Percentiles rank a stretch among this genome's conserved stretches.
These are phyloP conservation scores for Scaptomyza tumidula DNA, from an alignment of 2,888 invertebrate genomes.

Conservation along the genomic window DNA sequence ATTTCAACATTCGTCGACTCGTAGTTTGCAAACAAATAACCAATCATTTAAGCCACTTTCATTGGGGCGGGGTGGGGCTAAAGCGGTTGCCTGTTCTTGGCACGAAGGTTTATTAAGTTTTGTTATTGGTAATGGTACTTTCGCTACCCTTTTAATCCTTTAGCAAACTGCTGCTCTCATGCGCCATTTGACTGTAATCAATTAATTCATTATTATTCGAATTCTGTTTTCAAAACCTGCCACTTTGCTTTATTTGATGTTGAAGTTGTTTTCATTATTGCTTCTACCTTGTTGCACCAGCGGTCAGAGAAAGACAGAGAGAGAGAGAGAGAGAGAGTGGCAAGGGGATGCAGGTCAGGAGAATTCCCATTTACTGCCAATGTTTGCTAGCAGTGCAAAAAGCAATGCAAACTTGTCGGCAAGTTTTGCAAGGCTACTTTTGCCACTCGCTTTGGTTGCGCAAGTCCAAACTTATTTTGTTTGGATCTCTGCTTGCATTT, in stretches of 20 bases:
- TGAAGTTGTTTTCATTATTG: slow-evolving; percentile 74
- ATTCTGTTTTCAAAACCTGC: slow-evolving; percentile 66
- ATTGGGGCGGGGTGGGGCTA: slow-evolving; percentile 32
- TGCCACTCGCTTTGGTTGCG: slow-evolving; percentile 30
- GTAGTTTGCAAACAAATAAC: slow-evolving; percentile 28
- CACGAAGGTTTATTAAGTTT: slow-evolving; percentile 36
- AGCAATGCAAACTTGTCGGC: slow-evolving; percentile 64
- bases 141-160: not conserved
- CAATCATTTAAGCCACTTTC: slow-evolving; percentile 44
- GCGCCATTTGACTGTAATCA: slow-evolving; percentile 74
- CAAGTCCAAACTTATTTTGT: slow-evolving; percentile 37
- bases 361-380: slow-evolving; percentile 30
- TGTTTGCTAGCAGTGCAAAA: slow-evolving; percentile 30
- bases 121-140: slow-evolving; percentile 32
- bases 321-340: not conserved
- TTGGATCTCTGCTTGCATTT: slow-evolving; percentile 15
- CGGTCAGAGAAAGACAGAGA: not conserved
- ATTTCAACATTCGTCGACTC: slow-evolving; percentile 29
- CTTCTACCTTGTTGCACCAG: slow-evolving; percentile 58
- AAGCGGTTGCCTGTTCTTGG: slow-evolving; percentile 31
- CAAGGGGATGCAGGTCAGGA: not conserved
- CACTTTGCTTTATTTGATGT: slow-evolving; percentile 78
- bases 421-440: slow-evolving; percentile 64
- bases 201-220: slow-evolving; percentile 76
- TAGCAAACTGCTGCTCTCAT: slow-evolving; percentile 24